Base-by-base conservation (phyloP, 1,140 invertebrate species). In the Drosophila pseudoananassae region DNA sequence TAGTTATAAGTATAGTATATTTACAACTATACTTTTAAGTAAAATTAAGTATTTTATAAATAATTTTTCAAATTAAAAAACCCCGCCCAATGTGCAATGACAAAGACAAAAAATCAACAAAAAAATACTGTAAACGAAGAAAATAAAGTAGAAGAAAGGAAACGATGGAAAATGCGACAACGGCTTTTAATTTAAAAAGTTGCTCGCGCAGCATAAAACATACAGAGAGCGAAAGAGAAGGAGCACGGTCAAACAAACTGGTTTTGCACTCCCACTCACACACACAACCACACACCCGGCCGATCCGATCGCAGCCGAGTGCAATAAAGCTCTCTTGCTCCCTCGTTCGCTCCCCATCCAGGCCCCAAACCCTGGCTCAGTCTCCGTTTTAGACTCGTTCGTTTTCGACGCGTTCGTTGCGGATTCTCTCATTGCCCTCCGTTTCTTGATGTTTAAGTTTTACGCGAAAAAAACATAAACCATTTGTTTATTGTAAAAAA, bases 161-260 rank as follows among this genome's bases (percentile, higher is more conserved):
- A 64, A 50, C 58, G 63, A 52, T 64, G 61, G 38, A 63, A 75
- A 71, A 77, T 38, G 47, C 65, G 59, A 70, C 61, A 72, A 72
- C 58, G 69, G 63, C 79, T 75, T 83, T 83, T 79, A 83, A 83
- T 76, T 83, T 83, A 83, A 83, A 81, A 83, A 83, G 69, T 83
- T 65, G 75, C 80, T 75, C 46, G 43, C 69, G 60, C 55, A 64
- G 74, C 78, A 73, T 74, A 74, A 78, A 82, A 69, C 54, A 76
- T 76, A 64, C 52, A 72, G 36, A 33, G 61, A 51, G 4, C 29
- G 17, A 51, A 29, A 66, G 55, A 58, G 72, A 73, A 33, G 23
- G 40, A 58, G 53, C 12, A n/a, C 25, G 20, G 31, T 3, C 79
- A 81, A 83, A 81, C 79, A 87, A 85, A 78, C 82, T 69, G 83